These are phyloP conservation scores for Porites lutea DNA, from an alignment of 64 coral and sea anemone species.

Conservation along the genomic window DNA sequence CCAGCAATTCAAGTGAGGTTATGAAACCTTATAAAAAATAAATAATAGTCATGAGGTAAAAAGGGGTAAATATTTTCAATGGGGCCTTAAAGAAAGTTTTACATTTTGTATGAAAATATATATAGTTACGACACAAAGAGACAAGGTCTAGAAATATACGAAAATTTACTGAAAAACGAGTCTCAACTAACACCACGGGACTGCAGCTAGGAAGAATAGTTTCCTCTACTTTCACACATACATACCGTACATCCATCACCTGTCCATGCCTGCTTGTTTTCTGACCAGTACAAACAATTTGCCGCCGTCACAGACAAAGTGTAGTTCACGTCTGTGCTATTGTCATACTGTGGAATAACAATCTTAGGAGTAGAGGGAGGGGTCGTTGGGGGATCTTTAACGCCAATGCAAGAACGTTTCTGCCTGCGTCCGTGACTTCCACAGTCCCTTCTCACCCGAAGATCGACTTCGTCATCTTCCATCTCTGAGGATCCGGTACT, in stretches of 20 bases:
- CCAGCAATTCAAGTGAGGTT: no score
- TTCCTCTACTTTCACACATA: no score
- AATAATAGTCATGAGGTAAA: no score
- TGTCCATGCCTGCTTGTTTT: slow-evolving; percentile 70
- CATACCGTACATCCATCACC: slow-evolving; percentile 83
- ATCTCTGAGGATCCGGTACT: not conserved
- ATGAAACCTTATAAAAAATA: no score
- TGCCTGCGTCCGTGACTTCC: slow-evolving; percentile 67
- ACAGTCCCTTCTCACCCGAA: slow-evolving; percentile 58
- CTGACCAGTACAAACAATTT: slow-evolving; percentile 83
- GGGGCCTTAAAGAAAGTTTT: no score
- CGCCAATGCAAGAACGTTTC: slow-evolving; percentile 83
- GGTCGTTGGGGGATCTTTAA: slow-evolving; percentile 89
- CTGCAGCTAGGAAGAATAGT: no score
- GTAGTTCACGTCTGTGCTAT: slow-evolving; percentile 82
- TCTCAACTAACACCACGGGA: no score
- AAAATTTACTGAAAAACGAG: no score
- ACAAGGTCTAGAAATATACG: no score
- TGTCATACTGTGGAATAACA: slow-evolving; percentile 62
- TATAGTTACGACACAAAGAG: no score
- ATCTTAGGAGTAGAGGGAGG: slow-evolving; percentile 69
- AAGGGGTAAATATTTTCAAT: no score
- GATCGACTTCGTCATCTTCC: not conserved
- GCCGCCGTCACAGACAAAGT: slow-evolving; percentile 77
- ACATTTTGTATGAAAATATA: no score